Evolutionary conservation across 1,140 invertebrate species (phyloP).

Genomic region (Phthorimaea operculella): DNA sequence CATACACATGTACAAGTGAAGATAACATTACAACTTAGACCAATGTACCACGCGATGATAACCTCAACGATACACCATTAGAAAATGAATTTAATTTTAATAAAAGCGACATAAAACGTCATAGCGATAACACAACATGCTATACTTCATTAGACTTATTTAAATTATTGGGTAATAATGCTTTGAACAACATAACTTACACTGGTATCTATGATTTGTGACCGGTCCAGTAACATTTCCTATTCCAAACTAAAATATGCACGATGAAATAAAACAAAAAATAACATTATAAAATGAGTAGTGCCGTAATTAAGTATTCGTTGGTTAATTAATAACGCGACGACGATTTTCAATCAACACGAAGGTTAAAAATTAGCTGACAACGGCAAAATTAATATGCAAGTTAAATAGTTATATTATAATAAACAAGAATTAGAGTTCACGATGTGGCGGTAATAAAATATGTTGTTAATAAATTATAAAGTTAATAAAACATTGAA

Average conservation of each 20-base stretch:
- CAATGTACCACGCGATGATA: constrained; percentile 26
- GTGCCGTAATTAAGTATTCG: constrained; percentile 41
- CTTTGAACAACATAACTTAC: constrained; percentile 27
- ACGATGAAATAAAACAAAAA: constrained; percentile 31
- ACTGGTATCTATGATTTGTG: constrained; percentile 39
- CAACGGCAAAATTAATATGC: constrained; percentile 42
- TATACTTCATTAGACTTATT: constrained; percentile 50
- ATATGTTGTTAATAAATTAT: constrained; percentile 41
- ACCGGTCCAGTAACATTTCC: constrained; percentile 18
- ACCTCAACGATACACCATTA: constrained; percentile 1
- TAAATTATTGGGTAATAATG: constrained; percentile 46
- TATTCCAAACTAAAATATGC: constrained; percentile 33
- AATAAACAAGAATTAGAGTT: constrained; percentile 20
- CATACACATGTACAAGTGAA: constrained; percentile 15
- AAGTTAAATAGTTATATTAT: constrained; percentile 24
- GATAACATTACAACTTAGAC: constrained; percentile 31
- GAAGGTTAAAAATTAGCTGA: constrained; percentile 48
- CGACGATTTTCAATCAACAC: constrained; percentile 47
- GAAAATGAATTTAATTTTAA: background rate
- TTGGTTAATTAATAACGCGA: constrained; percentile 56
- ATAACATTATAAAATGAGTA: constrained; percentile 40
- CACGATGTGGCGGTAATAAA: constrained; percentile 35
- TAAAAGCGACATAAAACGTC: constrained; percentile 13
- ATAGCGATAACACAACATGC: constrained; percentile 18
- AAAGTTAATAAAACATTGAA: constrained; percentile 42